A percentile compares a stretch with the other conserved stretches of the same genome.
phyloP scores from a whole-genome alignment of 2,888 invertebrate species.

The Drosophila formosana region DNA sequence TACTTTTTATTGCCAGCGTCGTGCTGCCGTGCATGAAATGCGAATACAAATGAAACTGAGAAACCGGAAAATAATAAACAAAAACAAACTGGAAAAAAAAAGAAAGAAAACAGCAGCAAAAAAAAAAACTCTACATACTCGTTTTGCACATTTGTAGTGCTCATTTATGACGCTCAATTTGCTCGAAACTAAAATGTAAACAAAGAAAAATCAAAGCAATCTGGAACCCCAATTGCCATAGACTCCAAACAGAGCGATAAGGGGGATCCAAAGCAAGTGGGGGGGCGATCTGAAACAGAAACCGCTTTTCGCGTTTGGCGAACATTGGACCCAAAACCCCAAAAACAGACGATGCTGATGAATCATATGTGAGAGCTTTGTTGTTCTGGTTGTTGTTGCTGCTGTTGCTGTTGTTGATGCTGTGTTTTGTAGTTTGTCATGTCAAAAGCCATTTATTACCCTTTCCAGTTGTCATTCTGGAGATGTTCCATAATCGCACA shows the following conservation, averaged over 20 bases:
- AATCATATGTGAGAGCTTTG: slow-evolving; percentile 39
- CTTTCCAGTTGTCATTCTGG: slow-evolving; percentile 6
- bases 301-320: slow-evolving; percentile 22
- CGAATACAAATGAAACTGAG: slow-evolving; percentile 22
- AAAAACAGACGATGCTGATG: slow-evolving; percentile 29
- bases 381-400: too few relatives aligned
- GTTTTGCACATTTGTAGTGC: background rate
- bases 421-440: slow-evolving; percentile 3
- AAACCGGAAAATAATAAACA: slow-evolving; percentile 46
- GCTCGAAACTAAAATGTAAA: slow-evolving; percentile 30
- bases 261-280: background rate
- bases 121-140: background rate
- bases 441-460: slow-evolving; percentile 17
- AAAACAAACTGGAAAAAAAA: slow-evolving; percentile 3
- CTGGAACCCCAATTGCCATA: slow-evolving; percentile 13
- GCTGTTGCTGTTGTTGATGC: background rate
- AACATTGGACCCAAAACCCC: slow-evolving; percentile 25
- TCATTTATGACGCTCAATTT: slow-evolving; percentile 34
- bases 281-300: slow-evolving; percentile 26
- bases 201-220: slow-evolving; percentile 36
- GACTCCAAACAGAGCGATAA: background rate
- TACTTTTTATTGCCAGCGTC: slow-evolving; percentile 12
- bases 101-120: background rate
- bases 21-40: slow-evolving; percentile 18
- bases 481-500: slow-evolving; percentile 9